phyloP scores from a whole-genome alignment of 2,113 vertebrate species.

The Aptenodytes forsteri region DNA sequence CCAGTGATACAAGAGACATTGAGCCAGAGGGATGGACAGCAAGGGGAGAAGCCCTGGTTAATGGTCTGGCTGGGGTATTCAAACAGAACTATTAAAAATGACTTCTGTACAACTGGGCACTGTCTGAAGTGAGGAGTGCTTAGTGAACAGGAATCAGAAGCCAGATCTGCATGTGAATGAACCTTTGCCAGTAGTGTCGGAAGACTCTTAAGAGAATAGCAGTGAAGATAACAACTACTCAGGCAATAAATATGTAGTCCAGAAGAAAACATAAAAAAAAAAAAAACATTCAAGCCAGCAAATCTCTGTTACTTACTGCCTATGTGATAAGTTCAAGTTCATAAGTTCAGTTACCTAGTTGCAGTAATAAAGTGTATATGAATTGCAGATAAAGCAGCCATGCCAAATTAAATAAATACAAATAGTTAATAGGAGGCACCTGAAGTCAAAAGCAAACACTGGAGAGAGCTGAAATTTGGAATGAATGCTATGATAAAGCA shows the following conservation, averaged over 20 bases:
- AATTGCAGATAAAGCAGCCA: background rate
- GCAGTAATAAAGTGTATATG: background rate
- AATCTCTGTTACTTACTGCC: background rate
- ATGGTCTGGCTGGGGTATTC: background rate
- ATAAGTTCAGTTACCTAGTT: background rate
- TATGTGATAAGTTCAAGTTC: background rate
- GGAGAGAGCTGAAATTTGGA: background rate
- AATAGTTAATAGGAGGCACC: background rate
- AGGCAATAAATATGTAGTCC: background rate
- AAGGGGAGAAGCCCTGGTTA: background rate
- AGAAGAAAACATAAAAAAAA: background rate
- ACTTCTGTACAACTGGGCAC: background rate
- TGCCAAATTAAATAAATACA: background rate
- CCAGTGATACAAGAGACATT: fast-evolving
- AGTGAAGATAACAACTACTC: background rate
- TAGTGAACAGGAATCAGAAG: background rate
- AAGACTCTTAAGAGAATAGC: background rate
- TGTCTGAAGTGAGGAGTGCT: background rate
- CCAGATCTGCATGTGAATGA: background rate
- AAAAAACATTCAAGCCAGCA: background rate
- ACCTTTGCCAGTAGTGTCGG: background rate
- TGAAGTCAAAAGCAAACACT: background rate
- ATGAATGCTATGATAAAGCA: background rate
- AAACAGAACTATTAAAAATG: background rate
- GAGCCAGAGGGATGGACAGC: background rate